Evolutionary conservation across 2,888 invertebrate species (phyloP), one percentile per base, ranked within the genome.

Genomic region (Pterobdella sp.): DNA sequence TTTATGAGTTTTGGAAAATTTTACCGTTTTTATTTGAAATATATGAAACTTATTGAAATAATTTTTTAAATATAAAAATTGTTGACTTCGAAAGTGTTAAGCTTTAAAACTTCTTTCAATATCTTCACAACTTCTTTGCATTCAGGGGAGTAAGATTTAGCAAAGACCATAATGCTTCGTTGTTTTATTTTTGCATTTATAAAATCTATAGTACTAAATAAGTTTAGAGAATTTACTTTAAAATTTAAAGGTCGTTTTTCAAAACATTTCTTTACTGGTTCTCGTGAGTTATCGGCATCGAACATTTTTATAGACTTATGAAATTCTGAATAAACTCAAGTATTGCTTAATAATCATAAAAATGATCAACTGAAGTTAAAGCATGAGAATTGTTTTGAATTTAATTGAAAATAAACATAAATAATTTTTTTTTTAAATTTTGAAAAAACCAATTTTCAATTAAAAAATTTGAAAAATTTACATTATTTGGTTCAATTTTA

Each of bases 121-220:
- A 56, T 56, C 4, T n/a, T 22, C 4, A 56, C 26, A 26, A 56
- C 60, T 4, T 26, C 26, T 26, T 29, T 71, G 52, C 71, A 56
- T 36, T 71, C 71, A n/a, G 71, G 71, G 0, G 63, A 60, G 56
- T 71, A 71, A n/a, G 71, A 71, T 52, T 71, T 71, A 22, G 52
- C 26, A 35, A 71, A 71, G 22, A 71, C 52, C 60, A 71, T 71
- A n/a, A 71, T 63, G 29, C 56, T 52, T 63, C 36, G n/a, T n/a
- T 71, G 71, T n/a, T 32, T 36, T 35, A 71, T 71, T 63, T 71
- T 71, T 2, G 60, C 29, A 63, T 71, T 32, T 14, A 71, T 52
- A 63, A 71, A 71, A 2, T 71, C 71, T 26, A 63, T 60, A n/a
- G 71, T 71, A 29, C 35, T 35, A 26, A 7, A 34, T 18, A 71